Evolutionary conservation across 2,888 invertebrate species (phyloP), one percentile per base, ranked within the genome.

Genomic region (Drosophila mercatorum): DNA sequence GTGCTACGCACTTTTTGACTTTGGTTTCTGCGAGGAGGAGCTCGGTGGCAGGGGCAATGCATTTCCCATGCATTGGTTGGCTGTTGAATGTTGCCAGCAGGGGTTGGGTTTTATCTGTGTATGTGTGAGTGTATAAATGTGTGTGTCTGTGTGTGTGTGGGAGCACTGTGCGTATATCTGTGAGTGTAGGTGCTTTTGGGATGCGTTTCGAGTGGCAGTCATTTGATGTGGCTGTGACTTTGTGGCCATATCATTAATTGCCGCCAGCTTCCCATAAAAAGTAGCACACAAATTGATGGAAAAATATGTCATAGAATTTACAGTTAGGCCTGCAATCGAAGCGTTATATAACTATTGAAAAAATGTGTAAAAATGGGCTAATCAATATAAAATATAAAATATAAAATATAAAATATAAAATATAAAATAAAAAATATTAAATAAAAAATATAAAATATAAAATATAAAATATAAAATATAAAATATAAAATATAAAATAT

Each of bases 161-260:
- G 62, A 53, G 31, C 49, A 31, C 26, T 59, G 58, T 52, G 57
- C 5, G 10, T 34, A 38, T 44, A 55, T 17, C n/a, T 43, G 41
- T 61, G 53, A 44, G 46, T 49, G 47, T 63, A 56, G 46, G 68
- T 60, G 75, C 57, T 70, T 73, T 62, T 52, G 64, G 47, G 61
- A 47, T 83, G 83, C 71, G 72, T 77, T 84, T 79, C 68, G 82
- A 83, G 63, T 44, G 72, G 55, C 72, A 83, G 81, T 83, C 83
- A 90, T 85, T 89, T 90, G 81, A 89, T 90, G 84, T 80, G 84
- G 90, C 87, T 90, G 78, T 77, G 90, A 88, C 83, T 83, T 88
- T 84, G 90, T 83, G 84, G 84, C 87, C 87, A 85, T 89, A 85
- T 85, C 89, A 85, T 85, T 85, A 85, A 85, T 85, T 85, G 84